Evolutionary conservation across 2,113 vertebrate genomes (phyloP), one percentile per base, ranked within the genome.

Genomic region (Scatophagus argus): DNA sequence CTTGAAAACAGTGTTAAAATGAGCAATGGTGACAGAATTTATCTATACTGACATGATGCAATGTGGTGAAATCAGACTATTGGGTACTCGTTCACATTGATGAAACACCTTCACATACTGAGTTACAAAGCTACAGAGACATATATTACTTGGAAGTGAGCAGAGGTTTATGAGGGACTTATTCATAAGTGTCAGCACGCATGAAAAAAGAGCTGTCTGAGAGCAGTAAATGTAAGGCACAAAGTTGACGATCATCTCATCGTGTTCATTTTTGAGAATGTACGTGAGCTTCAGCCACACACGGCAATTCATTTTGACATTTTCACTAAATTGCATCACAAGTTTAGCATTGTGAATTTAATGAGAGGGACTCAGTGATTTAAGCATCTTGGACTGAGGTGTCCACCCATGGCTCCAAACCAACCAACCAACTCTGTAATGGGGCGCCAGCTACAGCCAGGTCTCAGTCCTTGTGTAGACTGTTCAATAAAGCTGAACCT

Each of bases 401-500:
- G 38, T 62, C 61, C 29, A 62, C 64, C 74, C n/a, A 51, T 65
- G 85, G 59, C 86, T 73, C 70, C 34, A 74, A 65, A 77, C 68
- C 66, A 70, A 62, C 68, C 66, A 70, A 62, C 17, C 19, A 21
- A 8, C 29, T 79, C 65, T 75, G 16, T 79, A 72, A 72, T 60
- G 54, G 39, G 60, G 39, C 17, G 17, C 62, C 79, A 78, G 81
- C 79, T n/a, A 5, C 13, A 8, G 27, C 75, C 55, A 23, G 75
- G 82, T 82, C 76, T 66, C 55, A 67, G 46, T 60, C 62, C 75
- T 62, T 41, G 12, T 59, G 49, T 69, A 54, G 82, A 79, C 71
- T 70, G 31, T 54, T 83, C 67, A 87, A 81, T 76, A 89, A 82
- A 65, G 69, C 67, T n/a, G 72, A 81, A 86, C 71, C 77, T 81